Evolutionary conservation across 2,888 invertebrate species (phyloP), one percentile per base, ranked within the genome.

Genomic region (Trichacis sp.): DNA sequence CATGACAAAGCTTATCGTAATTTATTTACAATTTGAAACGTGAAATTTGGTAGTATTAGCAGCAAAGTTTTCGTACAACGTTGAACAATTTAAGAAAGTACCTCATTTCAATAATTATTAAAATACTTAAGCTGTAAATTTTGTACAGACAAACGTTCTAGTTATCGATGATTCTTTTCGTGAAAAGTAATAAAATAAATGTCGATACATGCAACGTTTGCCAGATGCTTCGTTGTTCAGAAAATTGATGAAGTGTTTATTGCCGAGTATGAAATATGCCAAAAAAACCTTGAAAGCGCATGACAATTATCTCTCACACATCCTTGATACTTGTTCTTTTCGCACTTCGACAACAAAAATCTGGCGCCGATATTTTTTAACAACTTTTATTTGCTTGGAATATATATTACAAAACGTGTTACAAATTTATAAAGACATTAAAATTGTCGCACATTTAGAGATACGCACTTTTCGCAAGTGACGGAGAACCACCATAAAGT

Each of bases 171-270:
- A 24, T 24, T 24, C 36, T 36, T 36, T 36, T 36, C 11, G n/a
- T 6, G 36, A 36, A 36, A 36, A 36, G 12, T 40, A 40, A 6
- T 2, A 47, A 52, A 47, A 19, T 30, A 40, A 30, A 48, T 14
- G 29, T 6, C 19, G 1, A 33, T 19, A 24, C 24, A 5, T 51
- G 45, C n/a, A 20, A 58, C 45, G 14, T 29, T 43, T 45, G n/a
- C 2, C 14, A 1, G 17, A 24, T 45, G 12, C 38, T 51, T 58
- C 58, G 52, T 58, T 58, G 51, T 58, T 52, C 12, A 52, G 36
- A 46, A 40, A 33, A 45, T 8, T 15, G 14, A 40, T 15, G 14
- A 40, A 40, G n/a, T 15, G n/a, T 40, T 40, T 8, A 14, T 36
- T 36, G 36, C 36, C 11, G 36, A 2, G 11, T 11, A 36, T 3